Conservation (phyloP, 2,888 invertebrate genomes). For the Phyllotreta cruciferae region DNA sequence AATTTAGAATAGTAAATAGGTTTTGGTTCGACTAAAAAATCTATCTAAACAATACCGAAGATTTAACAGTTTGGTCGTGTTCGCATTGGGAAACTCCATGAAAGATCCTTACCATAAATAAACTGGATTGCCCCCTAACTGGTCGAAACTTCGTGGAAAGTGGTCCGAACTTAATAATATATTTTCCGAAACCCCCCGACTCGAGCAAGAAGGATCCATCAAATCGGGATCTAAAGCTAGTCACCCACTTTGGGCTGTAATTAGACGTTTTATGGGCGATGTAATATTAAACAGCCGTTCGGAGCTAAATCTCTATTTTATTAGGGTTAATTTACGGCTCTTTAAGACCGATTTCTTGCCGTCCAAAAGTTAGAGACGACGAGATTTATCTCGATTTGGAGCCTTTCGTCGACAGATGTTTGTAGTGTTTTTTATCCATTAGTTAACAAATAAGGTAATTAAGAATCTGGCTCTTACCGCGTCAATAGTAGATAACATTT, state of each 20-base stretch:
- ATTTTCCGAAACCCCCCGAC: conserved; percentile 25
- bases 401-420: conserved; percentile 4
- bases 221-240: conserved; percentile 38
- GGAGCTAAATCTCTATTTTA: conserved; percentile 38
- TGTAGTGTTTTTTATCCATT: neutral
- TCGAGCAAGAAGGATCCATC: conserved; percentile 35
- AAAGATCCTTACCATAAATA: conserved; percentile 6
- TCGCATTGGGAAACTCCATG: no score
- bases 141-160: conserved; percentile 12
- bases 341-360: conserved; percentile 24
- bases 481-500: no score
- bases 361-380: conserved; percentile 14
- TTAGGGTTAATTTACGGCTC: conserved; percentile 40
- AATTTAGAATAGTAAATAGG: neutral
- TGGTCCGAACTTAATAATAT: conserved; percentile 19
- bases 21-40: neutral
- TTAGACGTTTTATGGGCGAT: conserved; percentile 38
- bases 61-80: no score
- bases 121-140: conserved; percentile 17
- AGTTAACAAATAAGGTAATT: no score
- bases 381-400: conserved; percentile 8
- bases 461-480: no score
- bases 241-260: conserved; percentile 37
- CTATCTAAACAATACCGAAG: neutral
- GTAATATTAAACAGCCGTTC: conserved; percentile 40